Evolutionary conservation across 1,140 invertebrate species (phyloP), one percentile per base, ranked within the genome.

Genomic region (Drosophila albomicans): DNA sequence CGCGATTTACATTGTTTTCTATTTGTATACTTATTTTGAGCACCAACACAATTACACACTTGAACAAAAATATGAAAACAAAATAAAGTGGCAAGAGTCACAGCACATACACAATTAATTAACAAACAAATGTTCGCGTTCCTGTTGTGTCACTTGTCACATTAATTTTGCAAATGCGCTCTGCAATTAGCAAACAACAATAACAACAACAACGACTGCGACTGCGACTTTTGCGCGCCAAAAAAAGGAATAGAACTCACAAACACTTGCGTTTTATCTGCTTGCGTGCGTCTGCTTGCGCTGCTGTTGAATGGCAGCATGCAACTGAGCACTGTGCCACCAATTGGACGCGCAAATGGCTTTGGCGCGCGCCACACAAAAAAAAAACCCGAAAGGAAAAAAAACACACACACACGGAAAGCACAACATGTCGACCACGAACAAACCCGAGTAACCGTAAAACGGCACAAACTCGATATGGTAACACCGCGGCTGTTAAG

Each of bases 161-260:
- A 82, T 87, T 43, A 86, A 87, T 77, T 76, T 82, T 87, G 68
- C 32, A 87, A 76, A 59, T 69, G 54, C 59, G 64, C 59, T 45
- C 54, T 72, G 63, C 82, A 86, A 85, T 85, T 81, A 86, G 43
- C 30, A 41, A 13, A 43, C 38, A 43, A 10, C 16, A 45, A 15
- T 28, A n/a, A 66, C 10, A n/a, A 43, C 38, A 43, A 10, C 16
- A 45, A 15, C 35, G 7, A 66, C 1, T 45, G 48, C 46, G 43
- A 30, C 10, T 11, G n/a, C 13, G 25, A 67, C 30, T 81, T 81
- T 45, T 73, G 82, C 82, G 82, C 82, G 82, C 82, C 82, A 86
- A 86, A 85, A 85, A 16, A 54, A 6, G 4, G 35, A 38, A 38
- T 38, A 38, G 35, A 38, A 38, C 35, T 38, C 35, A 38, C 20